Evolutionary conservation across 2,113 vertebrate genomes (phyloP).

Genomic region (Neotragus pygmaeus): DNA sequence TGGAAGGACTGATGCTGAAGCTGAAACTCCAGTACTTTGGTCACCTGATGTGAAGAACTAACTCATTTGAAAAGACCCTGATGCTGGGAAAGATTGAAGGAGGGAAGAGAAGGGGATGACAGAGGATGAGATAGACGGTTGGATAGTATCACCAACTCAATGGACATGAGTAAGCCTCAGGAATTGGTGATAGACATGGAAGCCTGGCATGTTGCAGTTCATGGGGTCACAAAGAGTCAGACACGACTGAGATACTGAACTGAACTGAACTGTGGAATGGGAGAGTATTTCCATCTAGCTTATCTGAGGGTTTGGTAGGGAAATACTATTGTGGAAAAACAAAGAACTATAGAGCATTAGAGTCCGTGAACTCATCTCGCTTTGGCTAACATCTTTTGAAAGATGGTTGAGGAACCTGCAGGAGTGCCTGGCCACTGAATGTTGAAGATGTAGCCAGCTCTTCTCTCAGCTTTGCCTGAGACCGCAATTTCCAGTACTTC

Average conservation of each 20-base stretch:
- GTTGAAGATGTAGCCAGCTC: not conserved
- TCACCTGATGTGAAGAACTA: not conserved
- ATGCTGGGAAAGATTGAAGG: not conserved
- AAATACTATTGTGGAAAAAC: not conserved
- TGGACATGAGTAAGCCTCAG: not conserved
- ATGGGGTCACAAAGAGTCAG: rapidly evolving
- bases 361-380: not conserved
- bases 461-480: not conserved
- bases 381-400: not conserved
- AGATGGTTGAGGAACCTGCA: not conserved
- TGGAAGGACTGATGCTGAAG: not conserved
- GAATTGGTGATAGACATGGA: not conserved
- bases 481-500: not conserved
- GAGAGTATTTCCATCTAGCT: not conserved
- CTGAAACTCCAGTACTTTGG: not conserved
- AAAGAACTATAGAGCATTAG: not conserved
- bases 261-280: not conserved
- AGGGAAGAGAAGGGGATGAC: rapidly evolving
- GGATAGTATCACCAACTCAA: not conserved
- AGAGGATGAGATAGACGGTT: not conserved
- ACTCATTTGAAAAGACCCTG: not conserved
- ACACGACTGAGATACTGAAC: not conserved
- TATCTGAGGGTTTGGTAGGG: not conserved
- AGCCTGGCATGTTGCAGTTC: not conserved
- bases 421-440: not conserved